Conservation (phyloP, 2,797 vertebrate species). For the Phrynocephalus vlangalii region DNA sequence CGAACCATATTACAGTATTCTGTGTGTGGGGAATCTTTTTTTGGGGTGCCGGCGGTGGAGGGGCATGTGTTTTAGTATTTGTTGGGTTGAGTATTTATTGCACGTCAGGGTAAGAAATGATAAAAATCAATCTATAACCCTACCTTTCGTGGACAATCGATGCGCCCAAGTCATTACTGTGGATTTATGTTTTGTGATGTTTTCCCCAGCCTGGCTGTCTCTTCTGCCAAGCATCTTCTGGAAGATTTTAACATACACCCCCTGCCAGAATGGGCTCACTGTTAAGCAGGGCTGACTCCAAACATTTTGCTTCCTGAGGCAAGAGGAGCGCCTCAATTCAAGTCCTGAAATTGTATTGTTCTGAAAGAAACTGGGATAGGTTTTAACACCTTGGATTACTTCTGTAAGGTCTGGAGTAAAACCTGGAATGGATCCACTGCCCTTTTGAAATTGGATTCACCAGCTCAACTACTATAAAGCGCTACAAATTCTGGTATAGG, state of each 20-base stretch:
- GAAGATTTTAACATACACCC: neutral
- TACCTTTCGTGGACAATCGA: neutral
- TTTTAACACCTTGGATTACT: too few relatives aligned
- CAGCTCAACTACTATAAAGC: neutral
- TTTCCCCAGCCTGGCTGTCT: too few relatives aligned
- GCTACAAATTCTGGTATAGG: neutral
- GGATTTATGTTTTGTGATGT: conserved; percentile 7
- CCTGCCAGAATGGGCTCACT: neutral
- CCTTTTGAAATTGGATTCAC: too few relatives aligned
- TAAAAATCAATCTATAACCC: neutral
- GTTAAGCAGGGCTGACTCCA: neutral
- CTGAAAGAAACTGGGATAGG: too few relatives aligned
- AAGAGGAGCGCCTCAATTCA: neutral
- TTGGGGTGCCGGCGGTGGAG: too few relatives aligned
- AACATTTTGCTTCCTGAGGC: neutral
- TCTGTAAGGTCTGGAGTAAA: too few relatives aligned
- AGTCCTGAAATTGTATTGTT: neutral
- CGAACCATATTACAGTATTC: conserved; percentile 30
- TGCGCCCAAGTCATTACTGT: conserved; percentile 1
- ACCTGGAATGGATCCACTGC: too few relatives aligned
- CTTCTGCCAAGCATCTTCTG: neutral
- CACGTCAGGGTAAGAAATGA: conserved; percentile 2
- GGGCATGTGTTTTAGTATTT: too few relatives aligned
- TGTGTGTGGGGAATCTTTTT: conserved; percentile 13
- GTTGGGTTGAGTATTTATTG: conserved; percentile 38